A percentile compares a stretch with the other conserved stretches of the same genome.
Conservation (phyloP, 2,888 invertebrate genomes). For the Andrena flavipes region DNA sequence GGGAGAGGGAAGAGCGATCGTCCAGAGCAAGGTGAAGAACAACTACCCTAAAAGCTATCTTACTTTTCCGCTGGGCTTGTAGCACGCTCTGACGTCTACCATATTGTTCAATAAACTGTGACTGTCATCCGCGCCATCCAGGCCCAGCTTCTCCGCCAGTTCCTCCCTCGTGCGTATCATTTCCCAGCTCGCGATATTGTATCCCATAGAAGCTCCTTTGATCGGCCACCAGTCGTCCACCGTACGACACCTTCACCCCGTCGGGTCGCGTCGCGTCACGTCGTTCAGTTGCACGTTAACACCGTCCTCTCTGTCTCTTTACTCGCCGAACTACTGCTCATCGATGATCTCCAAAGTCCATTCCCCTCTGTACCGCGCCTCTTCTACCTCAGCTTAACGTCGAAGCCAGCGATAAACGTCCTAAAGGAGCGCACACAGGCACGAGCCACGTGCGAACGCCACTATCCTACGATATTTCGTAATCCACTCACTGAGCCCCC, state of each 20-base stretch:
- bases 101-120: slow-evolving; percentile 82
- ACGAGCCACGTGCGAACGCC: slow-evolving; percentile 55
- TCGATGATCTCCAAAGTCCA: background rate
- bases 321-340: background rate
- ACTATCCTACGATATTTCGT: slow-evolving; percentile 43
- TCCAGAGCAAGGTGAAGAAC: background rate
- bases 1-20: background rate
- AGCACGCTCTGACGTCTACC: slow-evolving; percentile 84
- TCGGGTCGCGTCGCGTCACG: background rate
- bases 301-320: background rate
- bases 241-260: background rate
- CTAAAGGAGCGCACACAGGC: background rate
- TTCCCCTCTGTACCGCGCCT: background rate
- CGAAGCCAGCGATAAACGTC: slow-evolving; percentile 7
- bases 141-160: slow-evolving; percentile 76
- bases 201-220: slow-evolving; percentile 65
- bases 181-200: slow-evolving; percentile 66
- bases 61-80: slow-evolving; percentile 84
- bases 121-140: slow-evolving; percentile 78
- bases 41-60: slow-evolving; percentile 58
- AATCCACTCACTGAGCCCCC: slow-evolving; percentile 48
- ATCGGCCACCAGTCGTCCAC: slow-evolving; percentile 11
- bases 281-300: background rate
- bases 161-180: slow-evolving; percentile 71
- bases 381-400: slow-evolving; percentile 12